A percentile compares a stretch with the other conserved stretches of the same genome.
phyloP scores from a whole-genome alignment of 2,888 invertebrate genomes.

The Phlogophora meticulosa region DNA sequence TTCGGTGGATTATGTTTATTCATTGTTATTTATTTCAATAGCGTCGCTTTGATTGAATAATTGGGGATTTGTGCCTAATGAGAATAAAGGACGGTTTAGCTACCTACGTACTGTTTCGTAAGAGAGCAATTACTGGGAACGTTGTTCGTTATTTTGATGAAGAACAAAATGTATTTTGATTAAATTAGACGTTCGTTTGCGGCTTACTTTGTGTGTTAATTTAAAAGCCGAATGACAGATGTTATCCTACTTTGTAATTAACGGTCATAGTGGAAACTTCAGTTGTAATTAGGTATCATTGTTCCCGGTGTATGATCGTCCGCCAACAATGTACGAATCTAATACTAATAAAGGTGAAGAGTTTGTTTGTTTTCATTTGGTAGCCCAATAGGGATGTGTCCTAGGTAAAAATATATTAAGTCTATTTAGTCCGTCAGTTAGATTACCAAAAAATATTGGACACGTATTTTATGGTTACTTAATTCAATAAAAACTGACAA shows the following conservation, averaged over 20 bases:
- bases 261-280: background rate
- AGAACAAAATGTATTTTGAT: constrained; percentile 22
- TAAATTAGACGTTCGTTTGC: constrained; percentile 30
- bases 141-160: constrained; percentile 25
- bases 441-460: too few relatives aligned
- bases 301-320: too few relatives aligned
- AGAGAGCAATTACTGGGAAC: constrained; percentile 24
- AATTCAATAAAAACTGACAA: too few relatives aligned
- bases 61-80: constrained; percentile 55
- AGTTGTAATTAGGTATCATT: too few relatives aligned
- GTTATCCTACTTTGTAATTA: constrained; percentile 3
- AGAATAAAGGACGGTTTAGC: constrained; percentile 32
- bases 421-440: too few relatives aligned
- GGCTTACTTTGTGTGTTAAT: constrained; percentile 21
- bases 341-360: too few relatives aligned
- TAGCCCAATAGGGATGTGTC: too few relatives aligned
- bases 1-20: constrained; percentile 62
- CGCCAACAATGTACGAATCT: too few relatives aligned
- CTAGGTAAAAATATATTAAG: too few relatives aligned
- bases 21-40: constrained; percentile 58
- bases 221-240: background rate
- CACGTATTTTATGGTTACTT: too few relatives aligned
- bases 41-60: constrained; percentile 62
- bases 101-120: constrained; percentile 11
- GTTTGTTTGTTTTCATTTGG: too few relatives aligned